Percentiles rank a stretch among this genome's conserved stretches.
Evolutionary conservation across 2,888 invertebrate species (phyloP).

Genomic region (Drosophila lutescens): DNA sequence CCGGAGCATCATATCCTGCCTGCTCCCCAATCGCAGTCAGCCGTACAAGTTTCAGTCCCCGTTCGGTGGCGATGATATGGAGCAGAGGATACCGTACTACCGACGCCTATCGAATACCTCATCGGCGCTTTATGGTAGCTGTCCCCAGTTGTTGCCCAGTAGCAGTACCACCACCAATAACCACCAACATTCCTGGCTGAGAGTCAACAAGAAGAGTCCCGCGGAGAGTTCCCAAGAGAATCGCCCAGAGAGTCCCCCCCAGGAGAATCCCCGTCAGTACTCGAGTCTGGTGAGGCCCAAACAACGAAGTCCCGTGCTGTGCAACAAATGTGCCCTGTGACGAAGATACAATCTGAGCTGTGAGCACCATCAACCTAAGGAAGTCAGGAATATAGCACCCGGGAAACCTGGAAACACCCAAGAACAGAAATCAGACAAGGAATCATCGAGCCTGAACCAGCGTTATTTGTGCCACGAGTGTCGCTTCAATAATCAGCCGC

Average conservation of each 20-base stretch:
- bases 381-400: background rate
- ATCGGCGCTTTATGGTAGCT: conserved; percentile 81
- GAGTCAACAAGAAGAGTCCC: conserved; percentile 9
- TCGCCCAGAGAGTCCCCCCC: background rate
- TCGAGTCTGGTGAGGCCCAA: conserved; percentile 64
- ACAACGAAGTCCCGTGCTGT: conserved; percentile 75
- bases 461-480: conserved; percentile 82
- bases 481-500: conserved; percentile 82
- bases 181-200: conserved; percentile 27
- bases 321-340: conserved; percentile 84
- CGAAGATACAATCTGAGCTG: conserved; percentile 82
- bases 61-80: conserved; percentile 79
- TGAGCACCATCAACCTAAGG: conserved; percentile 68
- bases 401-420: conserved; percentile 2
- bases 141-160: conserved; percentile 77
- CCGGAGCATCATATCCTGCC: conserved; percentile 62
- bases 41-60: conserved; percentile 26
- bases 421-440: background rate
- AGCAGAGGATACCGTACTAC: conserved; percentile 72
- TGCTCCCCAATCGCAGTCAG: conserved; percentile 35
- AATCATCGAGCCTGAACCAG: conserved; percentile 21
- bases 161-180: conserved; percentile 24
- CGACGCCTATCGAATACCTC: conserved; percentile 81
- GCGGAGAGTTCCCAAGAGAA: background rate
- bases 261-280: conserved; percentile 54